Evolutionary conservation across 2,888 invertebrate species (phyloP), one percentile per base, ranked within the genome.

Genomic region (Steromphala cineraria): DNA sequence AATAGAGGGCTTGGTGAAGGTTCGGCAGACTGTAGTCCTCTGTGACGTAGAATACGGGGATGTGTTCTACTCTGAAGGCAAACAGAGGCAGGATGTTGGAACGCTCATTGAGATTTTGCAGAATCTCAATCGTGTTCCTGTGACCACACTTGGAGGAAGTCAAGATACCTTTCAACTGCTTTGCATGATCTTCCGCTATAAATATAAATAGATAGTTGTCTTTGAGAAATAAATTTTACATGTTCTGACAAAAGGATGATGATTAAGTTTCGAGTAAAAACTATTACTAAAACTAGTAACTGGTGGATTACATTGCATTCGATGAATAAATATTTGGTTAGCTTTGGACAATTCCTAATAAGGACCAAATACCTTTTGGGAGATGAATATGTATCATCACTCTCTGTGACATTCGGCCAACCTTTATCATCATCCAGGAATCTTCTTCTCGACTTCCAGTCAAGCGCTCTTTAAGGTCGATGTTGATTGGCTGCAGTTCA

Each of bases 41-140:
- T 0, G 81, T 75, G 78, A 84, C 53, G 74, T 80, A 84, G 77
- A 84, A 81, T 62, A 67, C 77, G 2, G 84, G 84, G 24, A 75
- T 24, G 36, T 46, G 52, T 7, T 40, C 21, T 8, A 52, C 21
- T 62, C 62, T 3, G 24, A 28, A 62, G 15, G 62, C 62, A 10
- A 10, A 24, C 28, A 62, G 24, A 24, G 62, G 28, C 24, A 62
- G 24, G 10, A 62, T 62, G 7, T 10, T 7, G 13, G 7, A 8
- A 8, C 28, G 62, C 28, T 15, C n/a, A 13, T 13, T 13, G 3
- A 62, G 62, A 62, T 4, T 28, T 7, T 28, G 24, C 24, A 62
- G 62, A 62, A 24, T 21, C 8, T 62, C 62, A 15, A 62, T 28
- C 4, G 62, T 21, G 17, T 24, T 62, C 28, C 13, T 24, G 28